A percentile compares a stretch with the other conserved stretches of the same genome.
Conservation (phyloP, 2,113 vertebrate genomes). For the Seriola quinqueradiata region DNA sequence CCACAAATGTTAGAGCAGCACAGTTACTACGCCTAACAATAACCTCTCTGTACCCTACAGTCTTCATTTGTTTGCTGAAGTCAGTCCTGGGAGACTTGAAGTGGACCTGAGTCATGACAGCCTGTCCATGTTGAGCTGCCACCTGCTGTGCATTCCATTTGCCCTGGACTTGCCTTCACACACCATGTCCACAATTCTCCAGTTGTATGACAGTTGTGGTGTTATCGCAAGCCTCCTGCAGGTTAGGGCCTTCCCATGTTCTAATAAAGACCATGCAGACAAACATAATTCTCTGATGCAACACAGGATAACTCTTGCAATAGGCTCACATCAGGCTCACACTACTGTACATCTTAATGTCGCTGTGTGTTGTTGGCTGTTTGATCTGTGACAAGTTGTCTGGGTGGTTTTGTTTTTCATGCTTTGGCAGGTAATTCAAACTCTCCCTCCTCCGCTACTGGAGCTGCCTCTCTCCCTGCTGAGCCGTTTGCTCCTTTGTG, state of each 20-base stretch:
- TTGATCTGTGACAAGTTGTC: conserved; percentile 63
- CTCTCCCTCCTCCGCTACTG: conserved; percentile 74
- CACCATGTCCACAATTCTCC: conserved; percentile 69
- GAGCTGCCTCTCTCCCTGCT: conserved; percentile 91
- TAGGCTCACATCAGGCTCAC: conserved; percentile 29
- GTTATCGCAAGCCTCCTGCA: conserved; percentile 78
- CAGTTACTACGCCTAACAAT: conserved; percentile 19
- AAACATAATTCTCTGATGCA: conserved; percentile 68
- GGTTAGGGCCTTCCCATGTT: conserved; percentile 66
- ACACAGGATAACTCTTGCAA: conserved; percentile 58
- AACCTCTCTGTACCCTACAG: conserved; percentile 47
- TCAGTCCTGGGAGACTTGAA: conserved; percentile 39
- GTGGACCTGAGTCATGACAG: conserved; percentile 61
- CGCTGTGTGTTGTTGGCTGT: conserved; percentile 55
- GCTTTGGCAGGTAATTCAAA: conserved; percentile 86
- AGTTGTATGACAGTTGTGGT: conserved; percentile 77
- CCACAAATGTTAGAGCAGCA: background rate
- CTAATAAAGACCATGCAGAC: conserved; percentile 39
- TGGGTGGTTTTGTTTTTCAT: conserved; percentile 52
- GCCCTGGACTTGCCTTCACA: conserved; percentile 78
- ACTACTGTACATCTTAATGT: conserved; percentile 44
- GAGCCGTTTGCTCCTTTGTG: conserved; percentile 86
- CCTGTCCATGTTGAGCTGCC: conserved; percentile 81
- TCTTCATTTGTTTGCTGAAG: conserved; percentile 55
- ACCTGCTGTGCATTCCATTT: conserved; percentile 84